These are phyloP conservation scores for Epicampocera succincta DNA, from an alignment of 2,888 invertebrate species.

Conservation along the genomic window DNA sequence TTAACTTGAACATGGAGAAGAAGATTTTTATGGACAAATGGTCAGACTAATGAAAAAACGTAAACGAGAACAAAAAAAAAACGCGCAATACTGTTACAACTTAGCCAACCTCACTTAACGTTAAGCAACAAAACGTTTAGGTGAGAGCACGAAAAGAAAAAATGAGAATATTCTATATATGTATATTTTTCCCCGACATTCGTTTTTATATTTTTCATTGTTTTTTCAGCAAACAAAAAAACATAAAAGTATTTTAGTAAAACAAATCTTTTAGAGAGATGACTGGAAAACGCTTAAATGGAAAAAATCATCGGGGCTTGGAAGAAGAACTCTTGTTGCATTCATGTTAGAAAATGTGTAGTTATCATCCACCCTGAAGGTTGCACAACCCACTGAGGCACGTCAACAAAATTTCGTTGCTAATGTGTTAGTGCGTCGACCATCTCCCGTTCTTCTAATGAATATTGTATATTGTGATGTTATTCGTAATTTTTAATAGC, in stretches of 20 bases:
- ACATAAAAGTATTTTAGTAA: not conserved
- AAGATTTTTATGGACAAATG: slow-evolving; percentile 49
- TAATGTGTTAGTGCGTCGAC: slow-evolving; percentile 29
- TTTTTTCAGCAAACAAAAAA: not conserved
- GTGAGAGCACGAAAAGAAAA: slow-evolving; percentile 37
- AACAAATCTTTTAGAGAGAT: slow-evolving; percentile 26
- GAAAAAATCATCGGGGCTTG: slow-evolving; percentile 30
- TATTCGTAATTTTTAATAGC: slow-evolving; percentile 1
- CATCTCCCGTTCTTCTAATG: not conserved
- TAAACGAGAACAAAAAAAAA: slow-evolving; percentile 11
- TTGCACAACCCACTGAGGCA: not conserved
- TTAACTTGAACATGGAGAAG: slow-evolving; percentile 22
- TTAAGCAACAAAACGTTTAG: slow-evolving; percentile 13
- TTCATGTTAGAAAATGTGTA: not conserved
- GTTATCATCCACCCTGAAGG: slow-evolving; percentile 7
- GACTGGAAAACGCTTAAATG: slow-evolving; percentile 29
- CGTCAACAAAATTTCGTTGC: slow-evolving; percentile 9
- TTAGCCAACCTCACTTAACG: slow-evolving; percentile 28
- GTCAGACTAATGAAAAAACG: slow-evolving; percentile 39
- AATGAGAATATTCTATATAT: not conserved
- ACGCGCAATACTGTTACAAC: slow-evolving; percentile 51
- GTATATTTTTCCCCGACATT: slow-evolving; percentile 6
- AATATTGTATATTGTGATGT: not conserved
- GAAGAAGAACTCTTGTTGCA: slow-evolving; percentile 5
- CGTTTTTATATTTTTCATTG: not conserved